Conservation (phyloP, 2,888 invertebrate genomes). For the Camponotus fellah region DNA sequence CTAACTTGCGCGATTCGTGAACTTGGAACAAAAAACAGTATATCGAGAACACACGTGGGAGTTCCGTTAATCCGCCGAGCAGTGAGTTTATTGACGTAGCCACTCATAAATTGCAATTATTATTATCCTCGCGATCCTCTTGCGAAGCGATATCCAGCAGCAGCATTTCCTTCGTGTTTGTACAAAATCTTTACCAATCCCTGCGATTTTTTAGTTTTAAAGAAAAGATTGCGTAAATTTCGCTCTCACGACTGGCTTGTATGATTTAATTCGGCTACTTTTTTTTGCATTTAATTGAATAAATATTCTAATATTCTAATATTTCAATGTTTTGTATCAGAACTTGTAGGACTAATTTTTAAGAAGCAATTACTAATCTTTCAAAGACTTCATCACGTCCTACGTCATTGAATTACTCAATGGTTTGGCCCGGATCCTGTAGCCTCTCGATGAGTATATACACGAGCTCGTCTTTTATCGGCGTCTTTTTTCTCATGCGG, state of each 20-base stretch:
- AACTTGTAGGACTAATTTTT: neutral
- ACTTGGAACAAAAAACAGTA: conserved; percentile 61
- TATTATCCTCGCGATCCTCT: conserved; percentile 61
- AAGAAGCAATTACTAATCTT: neutral
- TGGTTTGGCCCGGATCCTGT: conserved; percentile 77
- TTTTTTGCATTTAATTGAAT: neutral
- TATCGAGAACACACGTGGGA: conserved; percentile 64
- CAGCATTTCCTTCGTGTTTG: neutral
- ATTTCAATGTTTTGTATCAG: neutral
- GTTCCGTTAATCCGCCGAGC: conserved; percentile 69
- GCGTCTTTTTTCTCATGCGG: conserved; percentile 65
- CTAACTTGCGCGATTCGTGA: conserved; percentile 53
- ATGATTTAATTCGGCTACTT: conserved; percentile 14
- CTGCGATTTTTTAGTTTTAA: neutral
- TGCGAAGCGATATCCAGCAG: conserved; percentile 24
- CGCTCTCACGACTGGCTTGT: neutral
- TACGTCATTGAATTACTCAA: conserved; percentile 70
- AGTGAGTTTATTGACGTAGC: conserved; percentile 66
- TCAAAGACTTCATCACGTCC: neutral
- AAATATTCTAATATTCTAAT: no score
- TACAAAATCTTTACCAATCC: conserved; percentile 32
- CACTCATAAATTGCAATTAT: conserved; percentile 70
- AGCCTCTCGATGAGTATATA: conserved; percentile 60
- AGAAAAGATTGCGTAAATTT: conserved; percentile 6
- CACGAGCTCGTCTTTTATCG: conserved; percentile 62